A percentile compares a stretch with the other conserved stretches of the same genome.
phyloP scores from a whole-genome alignment of 2,888 invertebrate species.

The Cacoxenus indagator region DNA sequence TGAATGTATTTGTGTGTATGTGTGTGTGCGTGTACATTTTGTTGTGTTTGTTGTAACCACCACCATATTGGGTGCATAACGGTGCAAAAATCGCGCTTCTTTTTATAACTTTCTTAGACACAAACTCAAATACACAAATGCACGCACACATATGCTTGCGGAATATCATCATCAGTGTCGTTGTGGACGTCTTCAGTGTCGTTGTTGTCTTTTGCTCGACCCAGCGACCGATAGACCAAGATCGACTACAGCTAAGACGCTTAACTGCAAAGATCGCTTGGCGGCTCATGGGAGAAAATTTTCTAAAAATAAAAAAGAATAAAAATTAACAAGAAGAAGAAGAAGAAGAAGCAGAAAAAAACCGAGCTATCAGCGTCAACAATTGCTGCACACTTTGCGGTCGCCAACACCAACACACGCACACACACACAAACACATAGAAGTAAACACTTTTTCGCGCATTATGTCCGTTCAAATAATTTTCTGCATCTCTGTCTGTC shows the following conservation, averaged over 20 bases:
- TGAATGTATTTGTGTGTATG: slow-evolving; percentile 19
- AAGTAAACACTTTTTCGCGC: slow-evolving; percentile 24
- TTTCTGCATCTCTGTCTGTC: neutral
- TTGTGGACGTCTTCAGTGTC: slow-evolving; percentile 32
- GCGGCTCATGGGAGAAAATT: slow-evolving; percentile 35
- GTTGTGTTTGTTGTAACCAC: slow-evolving; percentile 31
- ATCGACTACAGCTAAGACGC: slow-evolving; percentile 47
- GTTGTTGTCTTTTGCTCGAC: slow-evolving; percentile 31
- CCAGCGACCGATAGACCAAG: slow-evolving; percentile 60
- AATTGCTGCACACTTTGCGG: slow-evolving; percentile 14
- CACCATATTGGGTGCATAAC: slow-evolving; percentile 65
- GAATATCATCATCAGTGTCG: slow-evolving; percentile 2
- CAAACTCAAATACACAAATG: neutral
- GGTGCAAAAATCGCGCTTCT: slow-evolving; percentile 63
- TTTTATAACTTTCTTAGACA: slow-evolving; percentile 34
- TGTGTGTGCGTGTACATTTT: neutral
- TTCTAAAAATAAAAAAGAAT: slow-evolving; percentile 17
- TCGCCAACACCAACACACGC: slow-evolving; percentile 5
- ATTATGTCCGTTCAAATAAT: neutral
- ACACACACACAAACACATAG: slow-evolving; percentile 23
- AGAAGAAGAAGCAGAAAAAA: neutral
- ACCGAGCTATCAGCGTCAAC: neutral
- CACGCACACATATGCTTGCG: neutral
- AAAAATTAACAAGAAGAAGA: slow-evolving; percentile 21
- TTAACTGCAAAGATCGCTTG: slow-evolving; percentile 7